Evolutionary conservation across 2,797 vertebrate genomes (phyloP).

Genomic region (Hippoglossus hippoglossus): DNA sequence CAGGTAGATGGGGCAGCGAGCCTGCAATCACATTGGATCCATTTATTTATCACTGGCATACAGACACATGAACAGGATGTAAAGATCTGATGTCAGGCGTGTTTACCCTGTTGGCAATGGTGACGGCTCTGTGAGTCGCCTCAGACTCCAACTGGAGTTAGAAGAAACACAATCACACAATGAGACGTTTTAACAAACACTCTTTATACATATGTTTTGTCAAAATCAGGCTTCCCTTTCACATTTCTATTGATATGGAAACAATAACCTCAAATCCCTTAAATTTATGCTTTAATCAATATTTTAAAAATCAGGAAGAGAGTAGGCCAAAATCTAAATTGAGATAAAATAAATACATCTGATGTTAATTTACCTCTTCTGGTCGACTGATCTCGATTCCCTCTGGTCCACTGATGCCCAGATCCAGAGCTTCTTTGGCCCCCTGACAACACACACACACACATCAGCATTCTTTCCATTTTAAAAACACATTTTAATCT

Average conservation of each 20-base stretch:
- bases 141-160: slow-evolving; percentile 90
- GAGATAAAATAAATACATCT: background rate
- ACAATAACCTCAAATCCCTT: background rate
- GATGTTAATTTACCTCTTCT: slow-evolving; percentile 69
- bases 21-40: slow-evolving; percentile 45
- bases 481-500: background rate
- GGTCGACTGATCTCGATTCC: slow-evolving; percentile 82
- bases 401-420: slow-evolving; percentile 81
- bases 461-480: background rate
- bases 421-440: slow-evolving; percentile 76
- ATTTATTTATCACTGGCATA: background rate
- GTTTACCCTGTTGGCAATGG: slow-evolving; percentile 90
- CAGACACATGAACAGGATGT: slow-evolving; percentile 2
- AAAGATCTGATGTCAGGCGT: background rate
- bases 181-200: background rate
- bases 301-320: too few species aligned
- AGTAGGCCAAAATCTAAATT: too few species aligned
- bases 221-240: too few species aligned
- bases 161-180: slow-evolving; percentile 9
- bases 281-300: background rate
- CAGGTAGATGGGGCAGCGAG: slow-evolving; percentile 90
- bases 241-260: too few species aligned
- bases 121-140: slow-evolving; percentile 92
- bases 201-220: too few species aligned
- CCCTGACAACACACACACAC: slow-evolving; percentile 53